phyloP scores from a whole-genome alignment of 2,113 vertebrate genomes.

The Salvelinus namaycush region DNA sequence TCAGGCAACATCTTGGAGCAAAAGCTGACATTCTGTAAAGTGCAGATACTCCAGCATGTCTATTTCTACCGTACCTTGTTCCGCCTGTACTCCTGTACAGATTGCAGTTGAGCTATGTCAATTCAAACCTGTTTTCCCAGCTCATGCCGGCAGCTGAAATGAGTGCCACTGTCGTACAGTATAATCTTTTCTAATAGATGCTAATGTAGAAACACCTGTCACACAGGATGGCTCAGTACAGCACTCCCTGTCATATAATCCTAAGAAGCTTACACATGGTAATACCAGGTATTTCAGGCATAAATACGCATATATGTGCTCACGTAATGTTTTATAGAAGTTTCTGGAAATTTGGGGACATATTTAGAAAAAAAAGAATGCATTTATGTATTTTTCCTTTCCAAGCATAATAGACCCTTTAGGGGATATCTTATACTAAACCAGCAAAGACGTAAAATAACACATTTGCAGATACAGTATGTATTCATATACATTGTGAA shows the following conservation, averaged over 20 bases:
- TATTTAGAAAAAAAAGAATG: no score
- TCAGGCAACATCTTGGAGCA: neutral
- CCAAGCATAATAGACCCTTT: no score
- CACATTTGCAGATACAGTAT: constrained; percentile 67
- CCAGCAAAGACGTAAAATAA: neutral
- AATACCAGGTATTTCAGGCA: constrained; percentile 94
- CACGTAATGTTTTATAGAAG: constrained; percentile 48
- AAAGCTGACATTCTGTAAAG: neutral
- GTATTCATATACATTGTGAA: constrained; percentile 87
- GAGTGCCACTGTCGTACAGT: constrained; percentile 59
- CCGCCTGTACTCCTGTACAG: no score
- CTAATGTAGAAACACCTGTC: constrained; percentile 93
- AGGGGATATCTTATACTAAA: no score
- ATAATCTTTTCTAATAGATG: constrained; percentile 76
- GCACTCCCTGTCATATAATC: constrained; percentile 86
- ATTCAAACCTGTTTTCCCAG: constrained; percentile 36
- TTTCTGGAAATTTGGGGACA: constrained; percentile 41
- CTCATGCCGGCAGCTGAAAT: constrained; percentile 50
- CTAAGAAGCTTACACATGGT: constrained; percentile 93
- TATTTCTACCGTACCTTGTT: no score
- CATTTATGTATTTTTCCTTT: no score
- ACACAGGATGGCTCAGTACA: constrained; percentile 72
- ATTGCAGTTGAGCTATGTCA: no score
- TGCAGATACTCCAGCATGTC: neutral
- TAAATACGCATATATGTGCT: constrained; percentile 39